phyloP scores from a whole-genome alignment of 2,888 invertebrate genomes.

The Epinotia brunnichana region DNA sequence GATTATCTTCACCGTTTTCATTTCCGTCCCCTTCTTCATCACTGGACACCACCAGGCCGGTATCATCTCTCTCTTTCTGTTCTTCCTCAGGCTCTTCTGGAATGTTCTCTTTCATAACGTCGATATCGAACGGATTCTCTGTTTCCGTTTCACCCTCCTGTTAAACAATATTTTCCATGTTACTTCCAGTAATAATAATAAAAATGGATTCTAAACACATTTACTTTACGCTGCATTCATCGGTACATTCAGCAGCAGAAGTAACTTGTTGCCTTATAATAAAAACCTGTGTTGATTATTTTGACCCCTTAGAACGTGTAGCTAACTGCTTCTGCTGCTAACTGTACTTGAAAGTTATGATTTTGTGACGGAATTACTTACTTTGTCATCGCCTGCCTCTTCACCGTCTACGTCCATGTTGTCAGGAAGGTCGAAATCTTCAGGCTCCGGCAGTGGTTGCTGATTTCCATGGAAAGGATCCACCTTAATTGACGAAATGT shows the following conservation, averaged over 20 bases:
- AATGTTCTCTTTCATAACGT: slow-evolving; percentile 87
- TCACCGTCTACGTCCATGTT: slow-evolving; percentile 91
- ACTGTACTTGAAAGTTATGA: too few species aligned
- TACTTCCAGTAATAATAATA: background rate
- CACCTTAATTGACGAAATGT: slow-evolving; percentile 61
- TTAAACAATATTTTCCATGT: background rate
- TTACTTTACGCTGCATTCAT: too few species aligned
- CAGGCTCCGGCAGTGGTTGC: slow-evolving; percentile 90
- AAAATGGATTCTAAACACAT: too few species aligned
- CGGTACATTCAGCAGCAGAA: too few species aligned
- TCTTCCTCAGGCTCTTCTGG: slow-evolving; percentile 69
- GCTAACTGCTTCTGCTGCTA: too few species aligned
- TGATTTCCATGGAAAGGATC: slow-evolving; percentile 93
- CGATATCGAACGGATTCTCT: slow-evolving; percentile 94
- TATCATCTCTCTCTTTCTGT: slow-evolving; percentile 67
- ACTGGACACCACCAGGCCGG: slow-evolving; percentile 77
- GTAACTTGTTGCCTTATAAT: too few species aligned
- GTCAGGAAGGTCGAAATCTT: slow-evolving; percentile 94
- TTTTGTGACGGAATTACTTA: slow-evolving; percentile 45
- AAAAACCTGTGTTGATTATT: too few species aligned
- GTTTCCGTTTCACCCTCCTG: slow-evolving; percentile 84
- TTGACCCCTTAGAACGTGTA: too few species aligned
- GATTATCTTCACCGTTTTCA: slow-evolving; percentile 55
- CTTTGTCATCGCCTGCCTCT: slow-evolving; percentile 84
- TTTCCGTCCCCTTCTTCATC: slow-evolving; percentile 74